phyloP scores from a whole-genome alignment of 2,113 vertebrate genomes.

The Muntiacus reevesi region DNA sequence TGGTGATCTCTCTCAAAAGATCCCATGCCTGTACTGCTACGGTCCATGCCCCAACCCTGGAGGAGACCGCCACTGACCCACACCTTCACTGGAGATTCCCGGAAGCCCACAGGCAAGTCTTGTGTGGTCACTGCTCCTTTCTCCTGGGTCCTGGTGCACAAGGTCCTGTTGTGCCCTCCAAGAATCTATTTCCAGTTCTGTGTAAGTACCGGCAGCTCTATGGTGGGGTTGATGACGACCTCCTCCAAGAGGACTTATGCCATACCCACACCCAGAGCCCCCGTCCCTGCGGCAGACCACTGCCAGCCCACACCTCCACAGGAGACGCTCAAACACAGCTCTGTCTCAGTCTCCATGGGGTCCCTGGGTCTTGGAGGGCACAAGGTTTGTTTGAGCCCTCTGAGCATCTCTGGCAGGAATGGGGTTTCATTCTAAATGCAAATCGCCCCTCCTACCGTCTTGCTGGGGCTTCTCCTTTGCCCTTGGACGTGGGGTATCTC shows the following conservation, averaged over 20 bases:
- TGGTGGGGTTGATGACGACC: neutral
- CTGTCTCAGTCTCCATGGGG: neutral
- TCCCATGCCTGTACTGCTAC: neutral
- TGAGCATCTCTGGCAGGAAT: neutral
- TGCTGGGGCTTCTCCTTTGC: neutral
- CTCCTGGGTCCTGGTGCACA: neutral
- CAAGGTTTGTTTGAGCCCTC: neutral
- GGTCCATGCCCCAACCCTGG: neutral
- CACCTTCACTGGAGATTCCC: neutral
- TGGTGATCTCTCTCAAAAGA: neutral
- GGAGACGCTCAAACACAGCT: neutral
- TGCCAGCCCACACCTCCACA: fast-evolving
- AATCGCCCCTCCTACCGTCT: neutral
- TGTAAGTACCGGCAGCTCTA: neutral
- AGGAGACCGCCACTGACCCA: neutral
- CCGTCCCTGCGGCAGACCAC: neutral
- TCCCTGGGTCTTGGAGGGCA: neutral
- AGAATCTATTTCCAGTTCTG: neutral
- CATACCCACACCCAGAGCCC: neutral
- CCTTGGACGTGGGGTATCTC: neutral
- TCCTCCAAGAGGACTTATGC: neutral
- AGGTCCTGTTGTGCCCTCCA: neutral
- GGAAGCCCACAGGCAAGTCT: neutral
- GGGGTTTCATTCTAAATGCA: neutral
- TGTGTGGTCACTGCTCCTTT: neutral